These are phyloP conservation scores for Sebastes ruberrimus DNA, from an alignment of 2,797 vertebrate genomes.

Conservation along the genomic window DNA sequence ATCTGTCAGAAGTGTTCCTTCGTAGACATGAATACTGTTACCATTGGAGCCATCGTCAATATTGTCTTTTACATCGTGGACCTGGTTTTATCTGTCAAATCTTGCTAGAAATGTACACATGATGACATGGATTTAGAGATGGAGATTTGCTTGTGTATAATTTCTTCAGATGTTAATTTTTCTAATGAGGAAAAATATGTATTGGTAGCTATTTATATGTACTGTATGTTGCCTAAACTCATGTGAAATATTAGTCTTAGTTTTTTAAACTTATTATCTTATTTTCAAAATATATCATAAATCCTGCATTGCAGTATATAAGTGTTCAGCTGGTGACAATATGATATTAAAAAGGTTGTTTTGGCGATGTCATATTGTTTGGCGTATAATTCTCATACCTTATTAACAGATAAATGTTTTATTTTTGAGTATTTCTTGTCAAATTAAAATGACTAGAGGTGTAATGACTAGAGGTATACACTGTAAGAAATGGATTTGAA, in stretches of 20 bases:
- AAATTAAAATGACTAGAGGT: not conserved
- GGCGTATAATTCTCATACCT: not conserved
- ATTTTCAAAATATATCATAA: not conserved
- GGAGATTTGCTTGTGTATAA: not conserved
- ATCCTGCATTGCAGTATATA: not conserved
- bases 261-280: too few species aligned
- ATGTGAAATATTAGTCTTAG: not conserved
- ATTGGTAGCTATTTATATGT: not conserved
- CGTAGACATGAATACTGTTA: constrained; percentile 63
- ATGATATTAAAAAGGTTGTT: not conserved
- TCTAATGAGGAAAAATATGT: too few species aligned
- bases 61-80: constrained; percentile 80
- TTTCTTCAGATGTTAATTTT: not conserved
- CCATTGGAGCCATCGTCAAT: constrained; percentile 78
- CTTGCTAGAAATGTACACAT: constrained; percentile 11
- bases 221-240: not conserved
- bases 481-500: not conserved
- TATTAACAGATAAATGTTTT: not conserved
- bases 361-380: not conserved
- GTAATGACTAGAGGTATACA: not conserved
- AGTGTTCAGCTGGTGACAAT: not conserved
- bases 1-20: not conserved
- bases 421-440: not conserved
- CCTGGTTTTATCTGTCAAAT: constrained; percentile 67
- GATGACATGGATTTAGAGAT: not conserved